Percentiles rank a stretch among this genome's conserved stretches.
Conservation (phyloP, 2,113 vertebrate species). For the Sphaerodactylus townsendi region DNA sequence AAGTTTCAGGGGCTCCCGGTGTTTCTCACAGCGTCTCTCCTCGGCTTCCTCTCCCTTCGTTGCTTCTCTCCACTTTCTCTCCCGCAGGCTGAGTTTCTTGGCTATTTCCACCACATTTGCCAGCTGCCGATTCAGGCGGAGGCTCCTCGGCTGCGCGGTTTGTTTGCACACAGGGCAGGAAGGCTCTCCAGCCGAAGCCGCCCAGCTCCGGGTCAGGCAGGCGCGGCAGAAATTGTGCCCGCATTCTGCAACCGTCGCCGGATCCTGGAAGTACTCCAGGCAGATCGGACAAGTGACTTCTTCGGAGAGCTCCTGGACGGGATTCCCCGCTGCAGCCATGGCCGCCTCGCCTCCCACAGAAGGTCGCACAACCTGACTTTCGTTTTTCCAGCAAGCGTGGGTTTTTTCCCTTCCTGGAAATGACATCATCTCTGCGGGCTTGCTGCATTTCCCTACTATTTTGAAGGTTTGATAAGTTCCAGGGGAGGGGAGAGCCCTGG, state of each 20-base stretch:
- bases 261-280: not conserved
- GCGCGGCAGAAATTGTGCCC: too few relatives aligned
- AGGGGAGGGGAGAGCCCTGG: too few relatives aligned
- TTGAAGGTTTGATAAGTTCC: too few relatives aligned
- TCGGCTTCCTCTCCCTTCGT: too few relatives aligned
- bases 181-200: not conserved
- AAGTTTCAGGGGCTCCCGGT: too few relatives aligned
- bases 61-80: too few relatives aligned
- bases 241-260: not conserved
- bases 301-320: not conserved
- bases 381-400: not conserved
- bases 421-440: too few relatives aligned
- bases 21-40: not conserved
- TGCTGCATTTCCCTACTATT: too few relatives aligned
- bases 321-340: not conserved
- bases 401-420: not conserved
- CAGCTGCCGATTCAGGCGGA: conserved; percentile 1
- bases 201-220: too few relatives aligned
- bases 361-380: not conserved
- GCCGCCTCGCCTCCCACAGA: too few relatives aligned
- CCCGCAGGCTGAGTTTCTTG: not conserved
- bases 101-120: not conserved
- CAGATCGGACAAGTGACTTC: not conserved
- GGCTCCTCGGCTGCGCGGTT: not conserved
- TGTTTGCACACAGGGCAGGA: not conserved